Conservation (phyloP, 2,888 invertebrate genomes). For the Tortrix viridana region DNA sequence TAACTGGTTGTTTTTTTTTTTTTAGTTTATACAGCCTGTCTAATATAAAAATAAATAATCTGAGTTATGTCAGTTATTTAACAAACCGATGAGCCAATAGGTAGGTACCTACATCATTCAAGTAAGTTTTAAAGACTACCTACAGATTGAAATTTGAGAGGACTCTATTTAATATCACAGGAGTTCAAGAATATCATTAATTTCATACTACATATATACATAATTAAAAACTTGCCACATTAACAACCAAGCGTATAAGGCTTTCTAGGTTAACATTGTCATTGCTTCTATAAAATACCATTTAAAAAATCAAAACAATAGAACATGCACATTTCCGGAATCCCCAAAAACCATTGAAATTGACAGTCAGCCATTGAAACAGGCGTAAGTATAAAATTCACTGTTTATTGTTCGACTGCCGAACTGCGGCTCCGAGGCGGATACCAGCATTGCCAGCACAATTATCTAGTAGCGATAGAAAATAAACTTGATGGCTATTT, state of each 20-base stretch:
- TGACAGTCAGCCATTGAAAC: conserved; percentile 1
- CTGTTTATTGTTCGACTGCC: conserved; percentile 31
- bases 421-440: conserved; percentile 31
- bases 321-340: conserved; percentile 5
- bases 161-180: too few relatives aligned
- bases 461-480: conserved; percentile 22
- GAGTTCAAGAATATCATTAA: too few relatives aligned
- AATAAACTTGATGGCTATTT: background rate
- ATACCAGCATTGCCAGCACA: conserved; percentile 1
- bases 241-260: too few relatives aligned
- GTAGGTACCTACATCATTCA: too few relatives aligned
- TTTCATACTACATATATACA: too few relatives aligned
- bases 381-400: conserved; percentile 10
- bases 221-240: too few relatives aligned
- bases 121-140: too few relatives aligned
- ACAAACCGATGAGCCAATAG: too few relatives aligned
- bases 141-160: too few relatives aligned
- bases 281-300: too few relatives aligned
- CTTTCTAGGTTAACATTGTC: too few relatives aligned
- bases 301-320: background rate
- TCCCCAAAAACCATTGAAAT: background rate
- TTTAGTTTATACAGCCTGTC: conserved; percentile 3
- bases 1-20: conserved; percentile 7
- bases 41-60: conserved; percentile 8
- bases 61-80: too few relatives aligned